These are phyloP conservation scores for Philotrypesis tridentata DNA, from an alignment of 1,140 invertebrate genomes.

Conservation along the genomic window DNA sequence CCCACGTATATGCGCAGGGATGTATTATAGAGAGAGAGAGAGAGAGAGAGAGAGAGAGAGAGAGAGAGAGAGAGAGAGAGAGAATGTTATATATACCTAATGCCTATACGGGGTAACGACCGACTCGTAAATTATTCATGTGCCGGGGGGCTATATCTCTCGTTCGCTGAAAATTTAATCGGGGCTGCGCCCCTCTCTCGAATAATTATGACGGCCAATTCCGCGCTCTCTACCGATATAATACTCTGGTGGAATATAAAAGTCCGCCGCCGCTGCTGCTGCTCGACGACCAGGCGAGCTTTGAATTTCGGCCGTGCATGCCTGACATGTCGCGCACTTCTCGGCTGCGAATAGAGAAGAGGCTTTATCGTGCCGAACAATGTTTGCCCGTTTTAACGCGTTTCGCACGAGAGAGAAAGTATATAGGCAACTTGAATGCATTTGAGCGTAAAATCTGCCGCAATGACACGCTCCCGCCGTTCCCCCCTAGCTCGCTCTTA, in stretches of 20 bases:
- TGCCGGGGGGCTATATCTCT: background rate
- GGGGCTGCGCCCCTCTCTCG: background rate
- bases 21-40: no score
- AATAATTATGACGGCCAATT: constrained; percentile 37
- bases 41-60: no score
- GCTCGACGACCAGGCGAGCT: background rate
- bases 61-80: no score
- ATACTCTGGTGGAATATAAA: constrained; percentile 21
- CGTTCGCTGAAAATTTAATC: constrained; percentile 16
- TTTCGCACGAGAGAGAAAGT: background rate
- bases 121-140: constrained; percentile 44
- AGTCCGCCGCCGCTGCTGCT: background rate
- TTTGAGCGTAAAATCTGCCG: background rate
- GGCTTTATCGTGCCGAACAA: background rate
- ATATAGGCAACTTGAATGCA: background rate
- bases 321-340: no score
- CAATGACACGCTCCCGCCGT: background rate
- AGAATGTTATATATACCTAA: background rate
- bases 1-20: no score
- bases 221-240: constrained; percentile 19
- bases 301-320: background rate
- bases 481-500: no score
- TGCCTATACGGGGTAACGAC: constrained; percentile 32
- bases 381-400: constrained; percentile 6
- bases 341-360: no score